These are phyloP conservation scores for Bostrychus sinensis DNA, from an alignment of 2,113 vertebrate genomes.

Conservation along the genomic window DNA sequence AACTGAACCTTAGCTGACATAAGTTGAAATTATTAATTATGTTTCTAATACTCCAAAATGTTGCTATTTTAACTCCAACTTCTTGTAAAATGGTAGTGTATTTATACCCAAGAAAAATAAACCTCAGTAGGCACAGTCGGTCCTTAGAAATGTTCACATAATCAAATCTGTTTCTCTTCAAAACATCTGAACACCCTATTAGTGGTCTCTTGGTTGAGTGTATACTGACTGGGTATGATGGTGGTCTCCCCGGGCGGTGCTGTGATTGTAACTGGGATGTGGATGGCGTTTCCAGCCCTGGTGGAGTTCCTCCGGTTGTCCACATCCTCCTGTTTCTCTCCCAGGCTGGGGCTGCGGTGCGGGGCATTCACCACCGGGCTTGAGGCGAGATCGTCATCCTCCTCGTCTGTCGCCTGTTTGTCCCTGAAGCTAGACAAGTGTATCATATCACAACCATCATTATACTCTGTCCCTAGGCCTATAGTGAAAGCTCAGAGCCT, in stretches of 20 bases:
- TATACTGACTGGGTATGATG: conserved; percentile 67
- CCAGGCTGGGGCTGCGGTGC: conserved; percentile 63
- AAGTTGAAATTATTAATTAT: too few species aligned
- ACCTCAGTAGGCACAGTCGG: too few species aligned
- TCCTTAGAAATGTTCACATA: too few species aligned
- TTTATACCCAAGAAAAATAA: too few species aligned
- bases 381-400: conserved; percentile 65
- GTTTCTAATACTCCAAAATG: too few species aligned
- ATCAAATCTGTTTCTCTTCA: too few species aligned
- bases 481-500: not conserved
- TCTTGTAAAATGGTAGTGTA: too few species aligned
- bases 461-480: conserved; percentile 9
- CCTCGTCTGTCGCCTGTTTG: conserved; percentile 78
- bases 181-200: too few species aligned
- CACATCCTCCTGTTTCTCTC: conserved; percentile 89
- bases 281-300: conserved; percentile 83
- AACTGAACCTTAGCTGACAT: too few species aligned
- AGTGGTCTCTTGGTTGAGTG: not conserved
- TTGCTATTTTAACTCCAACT: too few species aligned
- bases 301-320: conserved; percentile 95
- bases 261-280: conserved; percentile 87
- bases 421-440: conserved; percentile 75
- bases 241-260: conserved; percentile 70
- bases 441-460: conserved; percentile 5
- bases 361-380: conserved; percentile 73